These are phyloP conservation scores for Cryptocephalus primarius DNA, from an alignment of 2,888 invertebrate genomes.

Conservation along the genomic window DNA sequence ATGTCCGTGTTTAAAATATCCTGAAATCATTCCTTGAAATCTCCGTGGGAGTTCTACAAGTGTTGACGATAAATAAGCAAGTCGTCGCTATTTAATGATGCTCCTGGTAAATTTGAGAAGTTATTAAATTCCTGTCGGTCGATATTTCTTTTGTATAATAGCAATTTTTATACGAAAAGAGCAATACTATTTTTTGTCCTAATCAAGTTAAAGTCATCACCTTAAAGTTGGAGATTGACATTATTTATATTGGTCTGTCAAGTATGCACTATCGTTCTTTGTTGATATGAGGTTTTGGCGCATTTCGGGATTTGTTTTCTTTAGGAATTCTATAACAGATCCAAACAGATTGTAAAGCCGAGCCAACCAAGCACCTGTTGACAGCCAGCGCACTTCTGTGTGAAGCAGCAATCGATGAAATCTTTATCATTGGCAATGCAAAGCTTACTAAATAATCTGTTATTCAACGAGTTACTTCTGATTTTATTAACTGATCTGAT, in stretches of 20 bases:
- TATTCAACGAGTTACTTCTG: conserved; percentile 5
- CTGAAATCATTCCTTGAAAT: conserved; percentile 19
- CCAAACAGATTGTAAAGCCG: too few relatives aligned
- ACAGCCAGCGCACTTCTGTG: too few relatives aligned
- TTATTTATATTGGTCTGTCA: conserved; percentile 12
- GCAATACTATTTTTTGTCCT: too few relatives aligned
- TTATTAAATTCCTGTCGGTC: neutral
- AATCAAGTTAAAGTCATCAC: conserved; percentile 3
- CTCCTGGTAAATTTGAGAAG: too few relatives aligned
- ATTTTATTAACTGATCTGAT: conserved; percentile 1
- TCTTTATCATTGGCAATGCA: conserved; percentile 18
- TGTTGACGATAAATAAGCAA: conserved; percentile 22
- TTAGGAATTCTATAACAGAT: conserved; percentile 12
- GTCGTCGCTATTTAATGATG: conserved; percentile 6
- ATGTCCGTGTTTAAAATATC: conserved; percentile 9
- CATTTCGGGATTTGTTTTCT: conserved; percentile 9
- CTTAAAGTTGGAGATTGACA: conserved; percentile 7
- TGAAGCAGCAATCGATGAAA: conserved; percentile 15
- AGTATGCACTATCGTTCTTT: conserved; percentile 11
- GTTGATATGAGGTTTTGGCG: conserved; percentile 8
- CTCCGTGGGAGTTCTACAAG: conserved; percentile 18
- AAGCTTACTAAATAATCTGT: too few relatives aligned
- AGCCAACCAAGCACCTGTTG: too few relatives aligned
- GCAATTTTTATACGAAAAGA: neutral
- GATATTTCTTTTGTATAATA: neutral